Conservation (phyloP, 2,888 invertebrate species). For the Synergus umbraculus region DNA sequence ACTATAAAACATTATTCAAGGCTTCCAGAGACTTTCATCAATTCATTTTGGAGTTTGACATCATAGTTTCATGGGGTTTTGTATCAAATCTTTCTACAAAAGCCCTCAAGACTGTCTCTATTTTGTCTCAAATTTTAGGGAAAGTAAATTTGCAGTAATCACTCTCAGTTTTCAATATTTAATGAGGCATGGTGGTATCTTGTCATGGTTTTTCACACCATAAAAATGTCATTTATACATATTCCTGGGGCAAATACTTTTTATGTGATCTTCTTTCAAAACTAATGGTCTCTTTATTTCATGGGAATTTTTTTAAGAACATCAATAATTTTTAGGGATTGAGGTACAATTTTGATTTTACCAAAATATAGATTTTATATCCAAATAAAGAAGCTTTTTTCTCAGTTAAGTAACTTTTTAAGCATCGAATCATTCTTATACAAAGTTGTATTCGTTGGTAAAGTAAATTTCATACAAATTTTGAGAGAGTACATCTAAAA, state of each 20-base stretch:
- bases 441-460: background rate
- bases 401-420: background rate
- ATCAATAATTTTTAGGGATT: background rate
- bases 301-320: background rate
- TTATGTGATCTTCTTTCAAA: background rate
- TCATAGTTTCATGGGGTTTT: background rate
- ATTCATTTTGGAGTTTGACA: background rate
- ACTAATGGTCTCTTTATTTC: background rate
- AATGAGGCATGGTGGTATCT: background rate
- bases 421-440: background rate
- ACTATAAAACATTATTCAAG: slow-evolving; percentile 11
- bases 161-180: background rate
- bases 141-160: background rate
- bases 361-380: background rate
- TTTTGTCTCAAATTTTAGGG: background rate
- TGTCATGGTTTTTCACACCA: slow-evolving; percentile 1
- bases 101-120: background rate
- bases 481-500: background rate
- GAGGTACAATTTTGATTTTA: background rate
- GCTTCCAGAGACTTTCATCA: background rate
- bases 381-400: background rate
- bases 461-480: background rate
- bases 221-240: background rate
- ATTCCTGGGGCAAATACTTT: background rate
- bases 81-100: background rate